Conservation (phyloP, 2,113 vertebrate species). For the Castor canadensis region DNA sequence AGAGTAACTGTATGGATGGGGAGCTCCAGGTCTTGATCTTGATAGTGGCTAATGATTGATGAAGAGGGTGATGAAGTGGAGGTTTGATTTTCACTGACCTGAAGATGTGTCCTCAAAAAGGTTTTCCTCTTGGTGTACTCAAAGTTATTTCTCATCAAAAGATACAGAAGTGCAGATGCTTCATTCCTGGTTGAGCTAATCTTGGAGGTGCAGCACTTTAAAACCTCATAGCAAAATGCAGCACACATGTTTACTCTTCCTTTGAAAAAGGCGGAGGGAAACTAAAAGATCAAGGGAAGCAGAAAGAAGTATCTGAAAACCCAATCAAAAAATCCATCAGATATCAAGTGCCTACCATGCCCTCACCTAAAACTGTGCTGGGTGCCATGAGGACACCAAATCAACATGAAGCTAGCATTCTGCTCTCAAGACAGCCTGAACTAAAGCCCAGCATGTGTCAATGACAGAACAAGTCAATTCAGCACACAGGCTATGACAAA, state of each 20-base stretch:
- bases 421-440: background rate
- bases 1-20: no score
- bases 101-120: slow-evolving; percentile 95
- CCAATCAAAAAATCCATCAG: background rate
- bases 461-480: background rate
- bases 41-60: background rate
- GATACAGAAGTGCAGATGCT: slow-evolving; percentile 95
- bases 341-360: background rate
- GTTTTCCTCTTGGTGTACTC: slow-evolving; percentile 97
- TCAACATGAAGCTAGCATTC: background rate
- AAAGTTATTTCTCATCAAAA: slow-evolving; percentile 98
- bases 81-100: slow-evolving; percentile 86
- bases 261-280: slow-evolving; percentile 95
- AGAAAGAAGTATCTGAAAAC: slow-evolving; percentile 4
- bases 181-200: slow-evolving; percentile 91
- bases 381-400: background rate
- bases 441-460: background rate
- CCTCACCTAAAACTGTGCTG: background rate
- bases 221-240: slow-evolving; percentile 95
- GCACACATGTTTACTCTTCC: slow-evolving; percentile 96
- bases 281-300: slow-evolving; percentile 83
- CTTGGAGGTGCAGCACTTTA: slow-evolving; percentile 97
- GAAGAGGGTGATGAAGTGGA: background rate
- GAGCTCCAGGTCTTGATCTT: background rate
- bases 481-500: background rate